phyloP scores from a whole-genome alignment of 1,140 invertebrate species.

The Gonatopus flavifemur region DNA sequence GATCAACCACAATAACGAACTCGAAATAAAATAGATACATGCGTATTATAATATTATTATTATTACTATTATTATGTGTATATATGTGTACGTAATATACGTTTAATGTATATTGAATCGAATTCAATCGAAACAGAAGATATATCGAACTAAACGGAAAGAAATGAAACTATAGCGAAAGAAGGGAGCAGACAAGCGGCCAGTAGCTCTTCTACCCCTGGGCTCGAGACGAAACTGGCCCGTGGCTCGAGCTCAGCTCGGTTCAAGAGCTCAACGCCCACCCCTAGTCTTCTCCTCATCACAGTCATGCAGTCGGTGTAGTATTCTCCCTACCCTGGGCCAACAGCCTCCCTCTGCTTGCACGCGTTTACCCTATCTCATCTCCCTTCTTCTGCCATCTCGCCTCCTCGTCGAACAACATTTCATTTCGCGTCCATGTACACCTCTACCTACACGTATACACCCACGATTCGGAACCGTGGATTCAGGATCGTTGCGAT shows the following conservation, averaged over 20 bases:
- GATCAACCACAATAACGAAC: no score
- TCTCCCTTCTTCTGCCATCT: no score
- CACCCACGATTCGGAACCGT: no score
- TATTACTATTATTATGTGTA: constrained; percentile 7
- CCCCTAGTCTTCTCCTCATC: constrained; percentile 5
- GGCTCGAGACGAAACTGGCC: constrained; percentile 49
- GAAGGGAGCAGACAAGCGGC: constrained; percentile 56
- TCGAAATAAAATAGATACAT: constrained; percentile 2
- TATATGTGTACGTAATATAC: constrained; percentile 19
- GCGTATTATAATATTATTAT: background rate
- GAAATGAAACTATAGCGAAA: constrained; percentile 58
- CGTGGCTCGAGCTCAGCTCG: constrained; percentile 29
- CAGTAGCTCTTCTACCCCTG: constrained; percentile 55
- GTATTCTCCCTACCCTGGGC: constrained; percentile 14
- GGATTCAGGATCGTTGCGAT: no score
- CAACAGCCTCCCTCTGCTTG: constrained; percentile 6
- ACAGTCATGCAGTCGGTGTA: constrained; percentile 6
- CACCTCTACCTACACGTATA: no score
- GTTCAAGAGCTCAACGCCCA: constrained; percentile 20
- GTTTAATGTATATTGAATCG: constrained; percentile 27
- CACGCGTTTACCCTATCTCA: constrained; percentile 7
- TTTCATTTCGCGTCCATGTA: no score
- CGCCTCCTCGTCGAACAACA: no score
- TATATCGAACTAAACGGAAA: constrained; percentile 53
- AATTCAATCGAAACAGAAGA: constrained; percentile 47